These are phyloP conservation scores for Leuciscus idus DNA, from an alignment of 2,113 vertebrate species.

Conservation along the genomic window DNA sequence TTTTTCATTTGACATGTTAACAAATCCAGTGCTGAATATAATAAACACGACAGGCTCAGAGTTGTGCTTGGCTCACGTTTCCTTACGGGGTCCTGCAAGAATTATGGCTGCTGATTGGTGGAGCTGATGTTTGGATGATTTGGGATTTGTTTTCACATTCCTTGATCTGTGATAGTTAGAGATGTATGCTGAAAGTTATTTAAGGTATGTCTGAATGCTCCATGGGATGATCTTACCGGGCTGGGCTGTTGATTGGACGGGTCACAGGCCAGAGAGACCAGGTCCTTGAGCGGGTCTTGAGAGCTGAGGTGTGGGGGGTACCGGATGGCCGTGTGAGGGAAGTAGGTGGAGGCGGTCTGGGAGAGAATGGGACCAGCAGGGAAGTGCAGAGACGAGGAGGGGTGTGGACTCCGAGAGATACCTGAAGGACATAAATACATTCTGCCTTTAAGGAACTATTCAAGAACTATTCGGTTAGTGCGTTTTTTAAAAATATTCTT, in stretches of 20 bases:
- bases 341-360: constrained; percentile 88
- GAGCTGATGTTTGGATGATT: not conserved
- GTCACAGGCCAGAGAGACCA: constrained; percentile 95
- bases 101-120: not conserved
- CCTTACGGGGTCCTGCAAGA: not conserved
- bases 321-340: constrained; percentile 92
- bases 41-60: constrained; percentile 43
- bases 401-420: constrained; percentile 89
- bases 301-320: constrained; percentile 94
- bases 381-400: constrained; percentile 93
- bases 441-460: not conserved
- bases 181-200: not conserved
- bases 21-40: constrained; percentile 1
- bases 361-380: constrained; percentile 86
- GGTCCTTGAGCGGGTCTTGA: constrained; percentile 95
- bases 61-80: constrained; percentile 32
- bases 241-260: constrained; percentile 89
- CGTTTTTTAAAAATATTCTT: not conserved
- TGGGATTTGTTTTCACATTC: not conserved
- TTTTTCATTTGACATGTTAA: constrained; percentile 13
- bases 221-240: constrained; percentile 81
- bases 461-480: too few relatives aligned
- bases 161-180: not conserved
- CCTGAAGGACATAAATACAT: constrained; percentile 70
- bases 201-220: not conserved